These are phyloP conservation scores for Tinamus guttatus DNA, from an alignment of 2,113 vertebrate genomes.

Conservation along the genomic window DNA sequence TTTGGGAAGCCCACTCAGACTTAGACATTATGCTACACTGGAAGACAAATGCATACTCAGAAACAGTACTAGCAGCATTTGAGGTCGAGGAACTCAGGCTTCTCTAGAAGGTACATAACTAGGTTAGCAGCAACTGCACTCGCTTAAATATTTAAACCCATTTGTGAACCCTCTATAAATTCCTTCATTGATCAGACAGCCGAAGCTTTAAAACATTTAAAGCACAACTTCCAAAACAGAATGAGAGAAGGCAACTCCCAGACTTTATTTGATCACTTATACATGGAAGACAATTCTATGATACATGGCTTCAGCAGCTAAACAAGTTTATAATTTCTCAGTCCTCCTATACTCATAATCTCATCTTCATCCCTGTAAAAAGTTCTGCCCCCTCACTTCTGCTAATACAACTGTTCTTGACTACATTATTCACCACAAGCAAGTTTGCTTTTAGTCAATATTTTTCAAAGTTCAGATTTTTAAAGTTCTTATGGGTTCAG, in stretches of 20 bases:
- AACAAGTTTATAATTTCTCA: background rate
- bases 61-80: background rate
- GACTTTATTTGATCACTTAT: background rate
- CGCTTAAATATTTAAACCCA: background rate
- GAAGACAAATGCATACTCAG: background rate
- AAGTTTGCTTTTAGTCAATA: background rate
- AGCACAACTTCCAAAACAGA: background rate
- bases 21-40: accelerated
- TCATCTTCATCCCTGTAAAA: background rate
- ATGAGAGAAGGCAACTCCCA: background rate
- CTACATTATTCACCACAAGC: background rate
- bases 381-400: background rate
- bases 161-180: background rate
- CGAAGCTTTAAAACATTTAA: background rate
- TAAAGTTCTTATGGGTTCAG: background rate
- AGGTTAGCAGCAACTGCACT: background rate
- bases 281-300: background rate
- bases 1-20: background rate
- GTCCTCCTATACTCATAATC: background rate
- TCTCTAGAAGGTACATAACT: background rate
- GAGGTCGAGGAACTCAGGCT: background rate
- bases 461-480: background rate
- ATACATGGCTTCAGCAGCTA: background rate
- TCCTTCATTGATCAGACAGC: background rate
- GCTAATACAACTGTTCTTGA: background rate